Evolutionary conservation across 1,140 invertebrate species (phyloP), one percentile per base, ranked within the genome.

Genomic region (Hestina assimilis): DNA sequence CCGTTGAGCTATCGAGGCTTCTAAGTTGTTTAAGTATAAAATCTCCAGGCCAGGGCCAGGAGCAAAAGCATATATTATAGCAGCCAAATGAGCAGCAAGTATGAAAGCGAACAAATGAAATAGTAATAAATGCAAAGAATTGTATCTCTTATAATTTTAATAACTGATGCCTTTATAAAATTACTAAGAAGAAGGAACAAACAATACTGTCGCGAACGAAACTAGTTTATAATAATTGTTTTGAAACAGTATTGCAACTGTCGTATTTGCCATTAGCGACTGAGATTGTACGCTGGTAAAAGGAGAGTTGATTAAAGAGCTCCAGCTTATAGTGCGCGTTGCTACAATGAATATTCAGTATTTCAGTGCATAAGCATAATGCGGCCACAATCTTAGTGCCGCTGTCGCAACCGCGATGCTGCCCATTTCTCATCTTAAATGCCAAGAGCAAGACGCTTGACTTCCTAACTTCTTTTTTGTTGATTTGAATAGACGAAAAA

Each of bases 361-460:
- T 75, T 80, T 69, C 69, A 75, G 75, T 69, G 72, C 74, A 78
- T 77, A 78, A 79, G 74, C 67, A 81, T 79, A 74, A 79, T 74
- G 77, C 71, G 54, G 59, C 69, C 70, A 70, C 75, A 73, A 77
- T 83, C 78, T 83, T 70, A 76, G 69, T 60, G 72, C 52, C 51
- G 57, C 69, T 76, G 73, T 80, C 71, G 69, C 70, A 69, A 72
- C 69, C 66, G 68, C 72, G 73, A 35, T 55, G 72, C 69, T 74
- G 75, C 69, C 78, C 80, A 83, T 86, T 86, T 81, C 75, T 86
- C 83, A 86, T 83, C 74, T 78, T 76, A 83, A 86, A 83, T 75
- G 74, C 68, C 73, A 73, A 71, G 63, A 70, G 70, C 72, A 79
- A 64, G 63, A 62, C 61, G 64, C 64, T 61, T 63, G 57, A 68